phyloP scores from a whole-genome alignment of 1,140 invertebrate genomes.

The Wiebesia pumilae region DNA sequence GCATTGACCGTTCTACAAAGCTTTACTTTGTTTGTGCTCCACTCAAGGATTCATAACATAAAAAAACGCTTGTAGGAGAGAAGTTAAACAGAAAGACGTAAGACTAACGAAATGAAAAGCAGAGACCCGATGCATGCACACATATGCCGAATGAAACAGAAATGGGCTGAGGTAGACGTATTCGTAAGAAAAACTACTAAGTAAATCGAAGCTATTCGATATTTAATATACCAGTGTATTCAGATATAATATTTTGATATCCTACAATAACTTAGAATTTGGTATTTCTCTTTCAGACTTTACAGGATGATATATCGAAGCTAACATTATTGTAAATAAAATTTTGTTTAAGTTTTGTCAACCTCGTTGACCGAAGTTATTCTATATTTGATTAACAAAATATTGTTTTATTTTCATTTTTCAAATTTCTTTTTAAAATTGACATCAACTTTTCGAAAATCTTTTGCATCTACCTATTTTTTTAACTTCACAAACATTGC shows the following conservation, averaged over 20 bases:
- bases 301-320: not conserved
- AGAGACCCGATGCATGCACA: not conserved
- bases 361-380: no score
- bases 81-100: conserved; percentile 1
- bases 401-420: no score
- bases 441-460: no score
- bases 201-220: not conserved
- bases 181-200: not conserved
- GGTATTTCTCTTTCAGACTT: not conserved
- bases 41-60: conserved; percentile 48
- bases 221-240: conserved; percentile 36
- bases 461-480: no score
- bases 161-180: not conserved
- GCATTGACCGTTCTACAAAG: conserved; percentile 31
- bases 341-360: not conserved
- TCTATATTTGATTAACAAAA: no score
- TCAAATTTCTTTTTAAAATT: no score
- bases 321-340: not conserved
- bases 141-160: not conserved
- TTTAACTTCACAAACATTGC: no score
- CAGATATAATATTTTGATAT: conserved; percentile 16
- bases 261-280: conserved; percentile 33
- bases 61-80: not conserved
- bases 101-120: conserved; percentile 4
- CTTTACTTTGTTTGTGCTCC: conserved; percentile 45